Evolutionary conservation across 2,113 vertebrate genomes (phyloP).

Genomic region (Sylvicapra grimmia): DNA sequence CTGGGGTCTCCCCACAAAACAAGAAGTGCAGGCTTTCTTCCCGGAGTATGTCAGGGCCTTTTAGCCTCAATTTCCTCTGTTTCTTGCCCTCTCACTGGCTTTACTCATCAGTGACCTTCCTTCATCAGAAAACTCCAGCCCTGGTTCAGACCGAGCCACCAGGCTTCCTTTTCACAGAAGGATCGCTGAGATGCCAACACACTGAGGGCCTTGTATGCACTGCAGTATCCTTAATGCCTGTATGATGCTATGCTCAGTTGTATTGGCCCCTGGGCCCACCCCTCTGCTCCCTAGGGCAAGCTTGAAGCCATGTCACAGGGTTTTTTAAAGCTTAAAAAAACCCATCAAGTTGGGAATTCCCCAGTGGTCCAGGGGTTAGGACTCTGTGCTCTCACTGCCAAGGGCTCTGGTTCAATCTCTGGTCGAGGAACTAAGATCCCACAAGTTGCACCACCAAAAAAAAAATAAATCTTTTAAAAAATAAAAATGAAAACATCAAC

Average conservation of each 20-base stretch:
- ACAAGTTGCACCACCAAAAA: neutral
- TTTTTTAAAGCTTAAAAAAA: neutral
- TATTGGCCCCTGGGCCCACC: neutral
- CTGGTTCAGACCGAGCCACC: neutral
- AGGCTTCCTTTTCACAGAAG: neutral
- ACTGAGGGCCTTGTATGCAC: accelerated
- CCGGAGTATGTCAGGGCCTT: neutral
- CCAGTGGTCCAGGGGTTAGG: neutral
- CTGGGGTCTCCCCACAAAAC: neutral
- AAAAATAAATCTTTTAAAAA: neutral
- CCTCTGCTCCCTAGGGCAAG: neutral
- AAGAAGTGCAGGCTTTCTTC: neutral
- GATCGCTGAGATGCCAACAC: neutral
- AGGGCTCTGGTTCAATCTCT: neutral
- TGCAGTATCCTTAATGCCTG: accelerated
- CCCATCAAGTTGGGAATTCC: neutral
- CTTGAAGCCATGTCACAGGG: neutral
- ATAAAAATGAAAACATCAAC: neutral
- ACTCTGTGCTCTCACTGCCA: neutral
- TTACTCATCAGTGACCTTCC: neutral
- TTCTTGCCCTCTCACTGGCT: neutral
- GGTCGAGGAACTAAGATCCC: neutral
- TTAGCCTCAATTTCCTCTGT: neutral
- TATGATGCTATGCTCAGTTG: accelerated
- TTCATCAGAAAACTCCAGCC: neutral